phyloP scores from a whole-genome alignment of 2,797 vertebrate genomes.

The Pseudochaenichthys georgianus region DNA sequence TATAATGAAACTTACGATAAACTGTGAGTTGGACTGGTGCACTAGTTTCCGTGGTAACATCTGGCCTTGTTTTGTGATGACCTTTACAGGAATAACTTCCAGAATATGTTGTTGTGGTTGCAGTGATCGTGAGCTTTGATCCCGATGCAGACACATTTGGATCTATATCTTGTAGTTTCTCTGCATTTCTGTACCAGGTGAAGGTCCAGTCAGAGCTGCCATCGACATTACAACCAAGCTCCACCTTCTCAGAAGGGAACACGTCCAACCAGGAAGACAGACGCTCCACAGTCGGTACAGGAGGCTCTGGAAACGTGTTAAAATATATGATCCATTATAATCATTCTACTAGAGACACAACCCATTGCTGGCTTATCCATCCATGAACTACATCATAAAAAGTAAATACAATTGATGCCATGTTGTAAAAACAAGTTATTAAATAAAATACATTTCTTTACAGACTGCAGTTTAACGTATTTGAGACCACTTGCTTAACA shows the following conservation, averaged over 20 bases:
- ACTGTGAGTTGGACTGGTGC: background rate
- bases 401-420: background rate
- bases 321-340: background rate
- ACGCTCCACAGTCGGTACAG: conserved; percentile 31
- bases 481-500: background rate
- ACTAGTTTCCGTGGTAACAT: background rate
- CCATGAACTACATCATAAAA: background rate
- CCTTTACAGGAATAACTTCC: conserved; percentile 64
- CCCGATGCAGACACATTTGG: background rate
- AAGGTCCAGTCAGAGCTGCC: conserved; percentile 51
- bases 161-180: fast-evolving
- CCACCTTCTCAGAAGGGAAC: conserved; percentile 69
- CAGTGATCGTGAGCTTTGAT: conserved; percentile 39
- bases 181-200: conserved; percentile 48
- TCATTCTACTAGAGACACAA: background rate
- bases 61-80: conserved; percentile 26
- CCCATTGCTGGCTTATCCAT: background rate
- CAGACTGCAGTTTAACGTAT: background rate
- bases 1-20: conserved; percentile 41
- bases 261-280: conserved; percentile 29
- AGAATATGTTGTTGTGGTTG: background rate
- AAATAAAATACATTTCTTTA: background rate
- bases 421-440: background rate
- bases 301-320: conserved; percentile 49
- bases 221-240: conserved; percentile 47